Conservation (phyloP, 1,140 invertebrate genomes). For the Chironomus tepperi region DNA sequence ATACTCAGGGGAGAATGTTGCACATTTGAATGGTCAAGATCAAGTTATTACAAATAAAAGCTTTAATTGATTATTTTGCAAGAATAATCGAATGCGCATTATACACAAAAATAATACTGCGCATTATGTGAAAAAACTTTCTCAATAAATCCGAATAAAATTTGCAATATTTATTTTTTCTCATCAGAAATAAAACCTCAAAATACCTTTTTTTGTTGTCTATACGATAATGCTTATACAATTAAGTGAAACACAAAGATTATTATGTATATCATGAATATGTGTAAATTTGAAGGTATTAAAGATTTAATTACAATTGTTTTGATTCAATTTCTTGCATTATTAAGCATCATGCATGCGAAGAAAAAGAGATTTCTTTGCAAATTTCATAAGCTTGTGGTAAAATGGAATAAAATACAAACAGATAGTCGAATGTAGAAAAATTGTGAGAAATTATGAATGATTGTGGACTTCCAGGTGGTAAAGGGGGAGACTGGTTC, state of each 20-base stretch:
- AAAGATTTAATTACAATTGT: conserved; percentile 3
- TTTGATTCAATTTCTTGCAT: neutral
- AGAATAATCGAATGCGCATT: neutral
- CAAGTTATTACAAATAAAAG: neutral
- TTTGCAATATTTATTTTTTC: neutral
- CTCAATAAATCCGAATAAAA: no score
- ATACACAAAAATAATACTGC: no score
- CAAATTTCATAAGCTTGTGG: neutral
- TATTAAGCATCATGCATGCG: neutral
- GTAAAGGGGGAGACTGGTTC: no score
- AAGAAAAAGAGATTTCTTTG: neutral
- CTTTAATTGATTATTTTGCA: no score
- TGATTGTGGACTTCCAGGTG: no score
- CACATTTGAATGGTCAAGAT: conserved; percentile 7
- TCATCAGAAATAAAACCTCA: no score
- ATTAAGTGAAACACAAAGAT: neutral
- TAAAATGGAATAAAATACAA: no score
- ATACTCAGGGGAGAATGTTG: neutral
- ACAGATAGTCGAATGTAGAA: no score
- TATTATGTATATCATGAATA: neutral
- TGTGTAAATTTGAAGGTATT: neutral
- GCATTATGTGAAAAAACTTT: neutral
- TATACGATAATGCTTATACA: neutral
- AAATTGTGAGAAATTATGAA: no score
- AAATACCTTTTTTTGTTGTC: neutral